These are phyloP conservation scores for Mustelus asterias DNA, from an alignment of 2,113 vertebrate species.

Conservation along the genomic window DNA sequence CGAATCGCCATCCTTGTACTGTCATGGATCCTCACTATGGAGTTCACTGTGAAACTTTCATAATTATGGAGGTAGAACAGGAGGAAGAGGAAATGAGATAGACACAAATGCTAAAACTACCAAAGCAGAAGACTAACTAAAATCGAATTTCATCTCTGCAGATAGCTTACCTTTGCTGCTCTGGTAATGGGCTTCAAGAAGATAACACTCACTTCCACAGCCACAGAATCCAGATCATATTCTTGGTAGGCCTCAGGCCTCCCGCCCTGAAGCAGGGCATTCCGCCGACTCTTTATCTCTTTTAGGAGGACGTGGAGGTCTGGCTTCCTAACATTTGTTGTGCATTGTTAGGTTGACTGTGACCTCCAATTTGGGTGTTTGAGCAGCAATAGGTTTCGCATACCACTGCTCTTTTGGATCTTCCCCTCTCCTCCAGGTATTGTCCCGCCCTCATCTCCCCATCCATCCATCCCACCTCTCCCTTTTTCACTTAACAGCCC, in stretches of 20 bases:
- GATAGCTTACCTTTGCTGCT: neutral
- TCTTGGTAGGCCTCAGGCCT: neutral
- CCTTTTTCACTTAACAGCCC: neutral
- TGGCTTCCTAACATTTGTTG: neutral
- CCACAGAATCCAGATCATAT: neutral
- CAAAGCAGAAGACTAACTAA: neutral
- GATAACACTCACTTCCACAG: neutral
- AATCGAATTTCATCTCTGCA: neutral
- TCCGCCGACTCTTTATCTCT: neutral
- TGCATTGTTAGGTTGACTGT: neutral
- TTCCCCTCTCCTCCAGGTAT: neutral
- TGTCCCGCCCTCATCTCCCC: neutral
- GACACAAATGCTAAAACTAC: neutral
- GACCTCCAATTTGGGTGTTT: neutral
- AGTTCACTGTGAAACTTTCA: neutral
- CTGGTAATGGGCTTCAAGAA: neutral
- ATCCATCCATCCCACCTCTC: neutral
- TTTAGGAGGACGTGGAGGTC: neutral
- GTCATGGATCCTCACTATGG: neutral
- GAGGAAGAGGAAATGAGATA: neutral
- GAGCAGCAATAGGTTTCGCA: neutral
- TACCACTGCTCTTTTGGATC: neutral
- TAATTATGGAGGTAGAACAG: neutral
- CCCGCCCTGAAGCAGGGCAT: neutral
- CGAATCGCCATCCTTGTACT: neutral